A percentile compares a stretch with the other conserved stretches of the same genome.
These are phyloP conservation scores for Trialeurodes vaporariorum DNA, from an alignment of 1,140 invertebrate species.

Conservation along the genomic window DNA sequence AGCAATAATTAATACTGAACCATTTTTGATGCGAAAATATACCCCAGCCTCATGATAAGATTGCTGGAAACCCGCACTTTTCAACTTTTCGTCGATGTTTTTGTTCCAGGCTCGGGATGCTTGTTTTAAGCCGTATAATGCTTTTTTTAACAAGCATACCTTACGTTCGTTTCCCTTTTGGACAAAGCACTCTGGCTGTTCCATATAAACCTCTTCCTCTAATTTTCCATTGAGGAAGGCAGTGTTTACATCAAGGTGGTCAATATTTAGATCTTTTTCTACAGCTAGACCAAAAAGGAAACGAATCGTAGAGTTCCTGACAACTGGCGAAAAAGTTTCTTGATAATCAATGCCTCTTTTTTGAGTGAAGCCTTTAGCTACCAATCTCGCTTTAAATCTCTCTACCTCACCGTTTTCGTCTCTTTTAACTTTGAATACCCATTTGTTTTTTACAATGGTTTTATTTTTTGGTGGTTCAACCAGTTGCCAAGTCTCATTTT, in stretches of 20 bases:
- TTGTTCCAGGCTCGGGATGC: background rate
- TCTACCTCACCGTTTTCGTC: too few species aligned
- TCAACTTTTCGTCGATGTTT: background rate
- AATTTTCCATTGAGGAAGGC: too few species aligned
- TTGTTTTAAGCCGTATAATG: slow-evolving; percentile 1
- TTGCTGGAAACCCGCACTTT: background rate
- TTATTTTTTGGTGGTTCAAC: background rate
- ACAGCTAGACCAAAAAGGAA: background rate
- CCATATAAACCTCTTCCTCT: slow-evolving; percentile 32
- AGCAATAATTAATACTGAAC: too few species aligned
- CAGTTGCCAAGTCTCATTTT: slow-evolving; percentile 4
- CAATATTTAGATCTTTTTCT: background rate
- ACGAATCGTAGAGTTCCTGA: background rate
- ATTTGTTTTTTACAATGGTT: slow-evolving; percentile 5
- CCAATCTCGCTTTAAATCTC: too few species aligned
- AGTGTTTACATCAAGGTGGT: too few species aligned
- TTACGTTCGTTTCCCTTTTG: slow-evolving; percentile 14
- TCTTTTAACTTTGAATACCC: too few species aligned
- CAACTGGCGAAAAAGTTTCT: slow-evolving; percentile 12
- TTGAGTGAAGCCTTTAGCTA: slow-evolving; percentile 11
- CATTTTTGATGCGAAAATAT: too few species aligned
- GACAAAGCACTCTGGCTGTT: slow-evolving; percentile 29
- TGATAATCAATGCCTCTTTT: too few species aligned
- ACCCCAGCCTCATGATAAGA: too few species aligned
- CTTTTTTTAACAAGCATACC: slow-evolving; percentile 10